Evolutionary conservation across 1,140 invertebrate genomes (phyloP), one percentile per base, ranked within the genome.

Genomic region (Magallana gigas): DNA sequence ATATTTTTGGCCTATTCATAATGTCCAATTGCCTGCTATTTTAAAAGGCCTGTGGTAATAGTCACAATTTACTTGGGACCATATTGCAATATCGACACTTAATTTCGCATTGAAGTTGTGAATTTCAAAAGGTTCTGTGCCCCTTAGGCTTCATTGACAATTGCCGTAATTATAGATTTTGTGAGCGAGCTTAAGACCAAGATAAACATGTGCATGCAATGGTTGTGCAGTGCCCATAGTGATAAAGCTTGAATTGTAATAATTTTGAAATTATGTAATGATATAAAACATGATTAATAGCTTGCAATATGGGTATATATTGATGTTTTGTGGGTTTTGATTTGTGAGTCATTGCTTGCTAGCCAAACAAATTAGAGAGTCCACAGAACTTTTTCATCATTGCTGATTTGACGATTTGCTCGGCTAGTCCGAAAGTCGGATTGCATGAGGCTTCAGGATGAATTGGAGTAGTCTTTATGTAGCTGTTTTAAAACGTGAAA

Each of bases 251-350:
- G 18, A 36, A 76, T 18, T 71, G 64, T 76, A 76, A 76, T 76
- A 76, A 76, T 76, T 76, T 76, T 76, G 68, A 76, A 76, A 76
- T 76, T 76, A 76, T 76, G 68, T 76, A 76, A 76, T 76, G 68
- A 76, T 76, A 76, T 76, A 76, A 76, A 76, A 76, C 36, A 76
- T 76, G 68, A 76, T 76, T 76, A 76, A 76, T 76, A 76, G 68
- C 14, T 12, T 12, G 68, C 68, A 76, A 76, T 76, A 18, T 76
- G 68, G 68, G 68, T 76, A 76, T 76, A 76, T 76, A 76, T 76
- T 76, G 68, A 76, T 76, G 68, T 76, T 76, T 23, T 76, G 8
- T 76, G 8, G 18, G 18, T 76, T 76, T 76, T 76, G 68, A 29
- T 76, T 76, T 36, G 68, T 76, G 68, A 76, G 68, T 76, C 68